phyloP scores from a whole-genome alignment of 2,113 vertebrate species.

The Nannospalax galili region DNA sequence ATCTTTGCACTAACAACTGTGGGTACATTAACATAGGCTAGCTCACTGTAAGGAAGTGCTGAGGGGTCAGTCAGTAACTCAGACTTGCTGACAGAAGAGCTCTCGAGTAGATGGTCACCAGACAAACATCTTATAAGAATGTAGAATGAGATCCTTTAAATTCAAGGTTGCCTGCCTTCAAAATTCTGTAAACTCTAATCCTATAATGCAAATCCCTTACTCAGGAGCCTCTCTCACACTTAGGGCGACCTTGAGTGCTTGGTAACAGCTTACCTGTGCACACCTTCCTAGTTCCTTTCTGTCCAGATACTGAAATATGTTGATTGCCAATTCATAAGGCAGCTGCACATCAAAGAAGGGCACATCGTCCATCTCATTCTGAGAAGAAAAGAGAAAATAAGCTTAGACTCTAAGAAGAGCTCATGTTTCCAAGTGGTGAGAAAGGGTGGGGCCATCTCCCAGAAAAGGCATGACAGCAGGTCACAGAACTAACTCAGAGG shows the following conservation, averaged over 20 bases:
- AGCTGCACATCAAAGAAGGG: constrained; percentile 97
- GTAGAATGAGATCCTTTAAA: neutral
- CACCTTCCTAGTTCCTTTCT: constrained; percentile 93
- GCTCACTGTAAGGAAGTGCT: neutral
- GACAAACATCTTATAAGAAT: neutral
- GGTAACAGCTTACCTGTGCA: constrained; percentile 91
- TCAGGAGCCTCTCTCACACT: neutral
- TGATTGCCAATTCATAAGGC: constrained; percentile 95
- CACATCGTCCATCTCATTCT: constrained; percentile 98
- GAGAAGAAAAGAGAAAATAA: constrained; percentile 51
- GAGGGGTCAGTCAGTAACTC: constrained; percentile 10
- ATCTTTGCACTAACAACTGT: neutral
- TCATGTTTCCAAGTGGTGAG: no score
- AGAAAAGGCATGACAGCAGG: neutral
- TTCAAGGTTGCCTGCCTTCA: neutral
- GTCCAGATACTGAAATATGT: constrained; percentile 94
- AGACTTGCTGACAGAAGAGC: neutral
- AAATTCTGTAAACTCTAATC: neutral
- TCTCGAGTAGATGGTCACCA: neutral
- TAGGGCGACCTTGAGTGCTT: neutral
- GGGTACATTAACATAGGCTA: neutral
- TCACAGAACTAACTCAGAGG: neutral
- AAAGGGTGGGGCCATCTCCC: no score
- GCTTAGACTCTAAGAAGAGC: neutral
- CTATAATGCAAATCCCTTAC: neutral